Conservation (phyloP, 2,888 invertebrate genomes). For the Eupithecia vulgata region DNA sequence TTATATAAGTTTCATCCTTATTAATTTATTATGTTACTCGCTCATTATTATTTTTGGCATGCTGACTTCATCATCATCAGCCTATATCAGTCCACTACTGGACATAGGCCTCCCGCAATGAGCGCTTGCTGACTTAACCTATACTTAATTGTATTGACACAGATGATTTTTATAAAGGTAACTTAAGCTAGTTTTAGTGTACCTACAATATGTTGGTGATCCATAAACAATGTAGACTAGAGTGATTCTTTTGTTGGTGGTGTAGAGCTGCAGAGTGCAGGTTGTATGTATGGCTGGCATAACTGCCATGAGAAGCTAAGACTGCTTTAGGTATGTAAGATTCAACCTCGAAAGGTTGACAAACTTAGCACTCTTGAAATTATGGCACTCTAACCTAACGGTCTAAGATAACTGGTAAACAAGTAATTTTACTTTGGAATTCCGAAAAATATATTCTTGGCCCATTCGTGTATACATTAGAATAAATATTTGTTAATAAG, state of each 20-base stretch:
- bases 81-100: too few species aligned
- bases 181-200: too few species aligned
- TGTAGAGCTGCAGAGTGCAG: neutral
- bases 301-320: neutral
- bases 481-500: constrained; percentile 50
- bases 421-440: constrained; percentile 34
- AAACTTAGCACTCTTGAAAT: neutral
- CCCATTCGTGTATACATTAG: constrained; percentile 49
- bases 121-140: too few species aligned
- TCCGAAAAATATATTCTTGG: constrained; percentile 31
- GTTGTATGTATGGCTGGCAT: neutral
- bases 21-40: too few species aligned
- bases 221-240: too few species aligned
- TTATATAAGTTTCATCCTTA: too few species aligned
- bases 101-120: too few species aligned
- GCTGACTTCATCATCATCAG: too few species aligned
- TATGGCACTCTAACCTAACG: constrained; percentile 12
- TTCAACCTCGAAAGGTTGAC: neutral
- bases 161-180: too few species aligned
- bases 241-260: neutral
- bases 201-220: too few species aligned
- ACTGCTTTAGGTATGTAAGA: neutral
- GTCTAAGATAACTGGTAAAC: constrained; percentile 19
- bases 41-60: too few species aligned
- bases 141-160: too few species aligned